Evolutionary conservation across 2,797 vertebrate species (phyloP).

Genomic region (Neosilurus hyrtlii): DNA sequence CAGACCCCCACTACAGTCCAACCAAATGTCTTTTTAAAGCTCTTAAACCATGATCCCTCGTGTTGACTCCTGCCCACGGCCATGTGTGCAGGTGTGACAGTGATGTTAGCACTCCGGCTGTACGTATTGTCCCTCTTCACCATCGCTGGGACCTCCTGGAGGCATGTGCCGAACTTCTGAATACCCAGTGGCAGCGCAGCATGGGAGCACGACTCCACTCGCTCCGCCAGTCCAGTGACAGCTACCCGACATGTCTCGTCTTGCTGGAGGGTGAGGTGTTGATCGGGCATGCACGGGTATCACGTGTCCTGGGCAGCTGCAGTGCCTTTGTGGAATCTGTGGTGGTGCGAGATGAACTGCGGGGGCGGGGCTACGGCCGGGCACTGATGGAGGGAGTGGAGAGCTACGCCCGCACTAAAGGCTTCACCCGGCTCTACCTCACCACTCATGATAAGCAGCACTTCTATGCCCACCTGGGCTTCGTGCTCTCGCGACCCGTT

Average conservation of each 20-base stretch:
- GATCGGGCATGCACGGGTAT: constrained; percentile 86
- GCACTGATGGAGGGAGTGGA: constrained; percentile 86
- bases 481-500: constrained; percentile 77
- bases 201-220: constrained; percentile 81
- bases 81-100: constrained; percentile 64
- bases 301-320: constrained; percentile 72
- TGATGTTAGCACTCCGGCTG: constrained; percentile 31
- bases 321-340: constrained; percentile 91
- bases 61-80: constrained; percentile 47
- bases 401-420: constrained; percentile 75
- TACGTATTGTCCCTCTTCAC: constrained; percentile 79
- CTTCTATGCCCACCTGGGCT: constrained; percentile 91
- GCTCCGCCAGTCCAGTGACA: constrained; percentile 81
- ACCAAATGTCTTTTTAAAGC: constrained; percentile 6
- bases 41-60: constrained; percentile 21
- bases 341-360: constrained; percentile 78
- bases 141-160: constrained; percentile 82
- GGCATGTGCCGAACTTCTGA: constrained; percentile 85
- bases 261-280: constrained; percentile 74
- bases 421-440: constrained; percentile 80
- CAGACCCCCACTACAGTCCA: neutral
- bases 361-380: constrained; percentile 87
- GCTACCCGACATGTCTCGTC: constrained; percentile 84
- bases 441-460: constrained; percentile 91
- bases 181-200: constrained; percentile 89